phyloP scores from a whole-genome alignment of 2,888 invertebrate genomes.

The Drosophila robusta region DNA sequence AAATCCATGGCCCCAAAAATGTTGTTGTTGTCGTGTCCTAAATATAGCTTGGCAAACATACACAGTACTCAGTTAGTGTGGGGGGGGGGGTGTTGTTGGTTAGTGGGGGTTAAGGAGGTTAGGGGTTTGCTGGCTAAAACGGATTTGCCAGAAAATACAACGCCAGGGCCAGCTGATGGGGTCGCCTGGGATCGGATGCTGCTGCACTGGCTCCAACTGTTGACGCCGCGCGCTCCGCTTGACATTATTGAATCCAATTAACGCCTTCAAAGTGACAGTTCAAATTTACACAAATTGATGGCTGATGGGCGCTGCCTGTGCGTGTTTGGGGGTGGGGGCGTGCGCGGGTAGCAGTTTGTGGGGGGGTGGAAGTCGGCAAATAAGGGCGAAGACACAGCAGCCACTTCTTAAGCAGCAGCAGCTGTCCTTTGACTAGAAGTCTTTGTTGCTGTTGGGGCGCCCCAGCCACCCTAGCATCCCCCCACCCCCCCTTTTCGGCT shows the following conservation, averaged over 20 bases:
- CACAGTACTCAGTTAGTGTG: neutral
- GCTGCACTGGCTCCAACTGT: slow-evolving; percentile 26
- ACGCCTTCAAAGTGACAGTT: slow-evolving; percentile 82
- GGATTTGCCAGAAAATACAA: slow-evolving; percentile 45
- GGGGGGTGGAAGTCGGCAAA: neutral
- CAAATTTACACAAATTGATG: slow-evolving; percentile 81
- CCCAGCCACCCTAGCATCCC: neutral
- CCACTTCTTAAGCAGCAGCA: neutral
- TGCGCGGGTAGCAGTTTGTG: no score
- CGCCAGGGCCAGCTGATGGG: slow-evolving; percentile 13
- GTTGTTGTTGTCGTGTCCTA: slow-evolving; percentile 47
- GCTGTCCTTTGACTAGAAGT: slow-evolving; percentile 13
- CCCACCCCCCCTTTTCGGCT: neutral
- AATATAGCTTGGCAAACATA: slow-evolving; percentile 50
- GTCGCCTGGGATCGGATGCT: neutral
- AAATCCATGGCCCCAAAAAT: slow-evolving; percentile 44
- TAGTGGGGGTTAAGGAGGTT: neutral
- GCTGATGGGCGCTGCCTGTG: slow-evolving; percentile 4
- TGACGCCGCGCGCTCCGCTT: slow-evolving; percentile 45
- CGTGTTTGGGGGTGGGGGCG: no score
- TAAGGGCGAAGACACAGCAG: slow-evolving; percentile 1
- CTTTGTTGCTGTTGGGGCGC: slow-evolving; percentile 7
- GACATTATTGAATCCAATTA: slow-evolving; percentile 80
- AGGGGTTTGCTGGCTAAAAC: slow-evolving; percentile 31
- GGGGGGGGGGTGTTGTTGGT: neutral